These are phyloP conservation scores for Squalus acanthias DNA, from an alignment of 2,797 vertebrate species.

Conservation along the genomic window DNA sequence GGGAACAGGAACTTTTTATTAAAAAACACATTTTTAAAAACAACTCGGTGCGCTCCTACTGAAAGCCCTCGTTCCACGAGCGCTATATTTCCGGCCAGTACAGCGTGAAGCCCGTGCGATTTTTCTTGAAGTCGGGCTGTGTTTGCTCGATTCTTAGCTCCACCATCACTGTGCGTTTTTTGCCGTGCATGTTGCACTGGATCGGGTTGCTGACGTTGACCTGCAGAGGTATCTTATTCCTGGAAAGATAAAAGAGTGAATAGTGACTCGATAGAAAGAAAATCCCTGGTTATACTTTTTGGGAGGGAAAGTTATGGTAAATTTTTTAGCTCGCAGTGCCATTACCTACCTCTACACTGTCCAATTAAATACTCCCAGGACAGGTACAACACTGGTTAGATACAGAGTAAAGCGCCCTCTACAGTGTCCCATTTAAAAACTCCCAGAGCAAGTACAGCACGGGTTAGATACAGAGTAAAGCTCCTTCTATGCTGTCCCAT, in stretches of 20 bases:
- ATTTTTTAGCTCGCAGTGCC: not conserved
- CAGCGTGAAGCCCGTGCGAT: constrained; percentile 47
- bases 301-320: not conserved
- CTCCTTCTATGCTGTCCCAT: no score
- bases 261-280: not conserved
- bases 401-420: no score
- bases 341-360: no score
- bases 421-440: no score
- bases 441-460: no score
- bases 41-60: not conserved
- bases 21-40: not conserved
- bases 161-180: constrained; percentile 48
- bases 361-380: no score
- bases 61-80: not conserved
- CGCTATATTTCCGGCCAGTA: constrained; percentile 48
- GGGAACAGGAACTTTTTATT: not conserved
- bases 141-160: constrained; percentile 36
- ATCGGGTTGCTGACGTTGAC: not conserved
- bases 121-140: constrained; percentile 52
- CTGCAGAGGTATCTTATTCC: not conserved
- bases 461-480: no score
- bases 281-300: no score
- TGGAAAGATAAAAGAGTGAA: not conserved
- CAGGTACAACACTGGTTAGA: no score
- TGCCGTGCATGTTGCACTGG: not conserved